A percentile compares a stretch with the other conserved stretches of the same genome.
Evolutionary conservation across 2,797 vertebrate species (phyloP).

Genomic region (Esox lucius): DNA sequence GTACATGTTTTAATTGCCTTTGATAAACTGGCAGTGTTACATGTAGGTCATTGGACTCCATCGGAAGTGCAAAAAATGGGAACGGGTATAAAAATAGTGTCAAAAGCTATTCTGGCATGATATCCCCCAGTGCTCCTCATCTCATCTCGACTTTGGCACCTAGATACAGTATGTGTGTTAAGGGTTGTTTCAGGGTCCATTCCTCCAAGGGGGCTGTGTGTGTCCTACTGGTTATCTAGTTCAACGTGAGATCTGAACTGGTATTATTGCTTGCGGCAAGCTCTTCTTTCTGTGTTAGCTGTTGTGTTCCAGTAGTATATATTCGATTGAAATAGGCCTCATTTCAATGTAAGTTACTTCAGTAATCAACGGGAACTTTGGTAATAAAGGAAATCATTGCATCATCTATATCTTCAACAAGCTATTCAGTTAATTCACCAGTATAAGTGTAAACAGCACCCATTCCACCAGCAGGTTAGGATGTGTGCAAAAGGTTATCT

Average conservation of each 20-base stretch:
- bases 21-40: slow-evolving; percentile 64
- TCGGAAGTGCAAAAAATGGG: slow-evolving; percentile 39
- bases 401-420: not conserved
- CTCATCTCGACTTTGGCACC: slow-evolving; percentile 4
- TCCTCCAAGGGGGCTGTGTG: slow-evolving; percentile 37
- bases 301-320: not conserved
- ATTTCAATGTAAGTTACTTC: not conserved
- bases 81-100: slow-evolving; percentile 41
- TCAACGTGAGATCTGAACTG: not conserved
- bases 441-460: not conserved
- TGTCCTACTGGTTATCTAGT: not conserved
- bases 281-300: not conserved
- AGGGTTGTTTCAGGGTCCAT: slow-evolving; percentile 32
- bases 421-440: not conserved
- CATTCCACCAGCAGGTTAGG: slow-evolving; percentile 31
- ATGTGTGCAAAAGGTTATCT: slow-evolving; percentile 69
- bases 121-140: slow-evolving; percentile 19
- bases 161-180: slow-evolving; percentile 19
- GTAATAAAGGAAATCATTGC: not conserved
- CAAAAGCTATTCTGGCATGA: slow-evolving; percentile 41
- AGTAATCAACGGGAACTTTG: not conserved
- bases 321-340: not conserved
- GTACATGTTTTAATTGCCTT: slow-evolving; percentile 75
- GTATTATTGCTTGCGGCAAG: not conserved
- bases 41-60: slow-evolving; percentile 30